phyloP scores from a whole-genome alignment of 1,140 invertebrate genomes.

The Ephestia elutella region DNA sequence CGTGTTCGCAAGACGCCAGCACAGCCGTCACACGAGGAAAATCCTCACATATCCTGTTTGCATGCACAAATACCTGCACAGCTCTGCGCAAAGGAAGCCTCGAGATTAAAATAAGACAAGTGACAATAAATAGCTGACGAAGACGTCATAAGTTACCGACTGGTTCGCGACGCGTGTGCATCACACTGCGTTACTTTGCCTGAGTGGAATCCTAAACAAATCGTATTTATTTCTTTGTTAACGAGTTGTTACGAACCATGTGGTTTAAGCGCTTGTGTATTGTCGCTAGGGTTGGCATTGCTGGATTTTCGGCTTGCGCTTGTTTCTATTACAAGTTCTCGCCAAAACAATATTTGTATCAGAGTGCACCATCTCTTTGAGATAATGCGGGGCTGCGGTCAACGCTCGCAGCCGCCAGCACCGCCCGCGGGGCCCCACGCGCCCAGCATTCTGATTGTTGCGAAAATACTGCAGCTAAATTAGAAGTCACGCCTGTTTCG shows the following conservation, averaged over 20 bases:
- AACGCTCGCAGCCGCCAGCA: constrained; percentile 35
- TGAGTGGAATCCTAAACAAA: constrained; percentile 4
- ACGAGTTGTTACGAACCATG: background rate
- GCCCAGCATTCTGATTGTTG: constrained; percentile 22
- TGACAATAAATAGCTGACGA: constrained; percentile 32
- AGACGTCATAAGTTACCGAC: constrained; percentile 17
- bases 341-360: constrained; percentile 10
- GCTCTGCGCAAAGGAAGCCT: constrained; percentile 32
- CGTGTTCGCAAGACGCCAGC: constrained; percentile 10
- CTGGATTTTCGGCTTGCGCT: background rate
- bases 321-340: background rate
- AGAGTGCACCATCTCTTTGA: constrained; percentile 13
- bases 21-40: constrained; percentile 38
- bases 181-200: background rate
- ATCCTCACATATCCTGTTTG: constrained; percentile 55
- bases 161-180: background rate
- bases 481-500: constrained; percentile 34
- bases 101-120: constrained; percentile 29
- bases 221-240: constrained; percentile 7
- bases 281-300: background rate
- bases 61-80: constrained; percentile 36
- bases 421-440: constrained; percentile 38
- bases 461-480: constrained; percentile 51
- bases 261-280: background rate
- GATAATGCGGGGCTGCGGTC: constrained; percentile 30